Conservation (phyloP, 2,797 vertebrate species). For the Lutjanus argentimaculatus region DNA sequence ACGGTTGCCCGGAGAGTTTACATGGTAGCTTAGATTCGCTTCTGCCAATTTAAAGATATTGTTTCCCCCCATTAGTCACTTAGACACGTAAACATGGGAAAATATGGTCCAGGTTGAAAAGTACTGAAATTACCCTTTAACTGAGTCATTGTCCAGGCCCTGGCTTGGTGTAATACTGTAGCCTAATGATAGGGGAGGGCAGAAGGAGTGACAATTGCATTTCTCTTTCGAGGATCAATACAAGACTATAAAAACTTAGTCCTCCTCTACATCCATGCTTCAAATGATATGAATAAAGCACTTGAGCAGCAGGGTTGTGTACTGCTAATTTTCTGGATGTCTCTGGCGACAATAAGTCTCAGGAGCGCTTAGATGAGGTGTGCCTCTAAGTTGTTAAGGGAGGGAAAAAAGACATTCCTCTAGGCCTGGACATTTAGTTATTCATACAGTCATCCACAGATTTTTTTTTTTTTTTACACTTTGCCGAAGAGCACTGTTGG, state of each 20-base stretch:
- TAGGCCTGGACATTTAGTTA: constrained; percentile 54
- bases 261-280: constrained; percentile 1
- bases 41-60: no score
- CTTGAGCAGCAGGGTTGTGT: not conserved
- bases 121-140: no score
- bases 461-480: constrained; percentile 28
- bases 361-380: constrained; percentile 39
- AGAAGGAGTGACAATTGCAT: constrained; percentile 29
- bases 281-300: constrained; percentile 28
- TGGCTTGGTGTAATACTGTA: constrained; percentile 8
- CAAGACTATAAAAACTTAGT: constrained; percentile 4
- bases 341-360: constrained; percentile 26
- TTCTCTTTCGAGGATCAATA: constrained; percentile 45
- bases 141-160: not conserved
- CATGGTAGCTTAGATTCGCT: no score
- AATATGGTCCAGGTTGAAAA: no score
- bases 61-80: no score
- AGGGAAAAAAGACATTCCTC: constrained; percentile 6
- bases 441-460: constrained; percentile 61
- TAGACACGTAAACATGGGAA: no score
- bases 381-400: constrained; percentile 30
- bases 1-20: no score
- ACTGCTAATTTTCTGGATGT: constrained; percentile 35
- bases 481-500: constrained; percentile 58
- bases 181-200: constrained; percentile 17